Evolutionary conservation across 2,888 invertebrate species (phyloP), one percentile per base, ranked within the genome.

Genomic region (Watsonalla binaria): DNA sequence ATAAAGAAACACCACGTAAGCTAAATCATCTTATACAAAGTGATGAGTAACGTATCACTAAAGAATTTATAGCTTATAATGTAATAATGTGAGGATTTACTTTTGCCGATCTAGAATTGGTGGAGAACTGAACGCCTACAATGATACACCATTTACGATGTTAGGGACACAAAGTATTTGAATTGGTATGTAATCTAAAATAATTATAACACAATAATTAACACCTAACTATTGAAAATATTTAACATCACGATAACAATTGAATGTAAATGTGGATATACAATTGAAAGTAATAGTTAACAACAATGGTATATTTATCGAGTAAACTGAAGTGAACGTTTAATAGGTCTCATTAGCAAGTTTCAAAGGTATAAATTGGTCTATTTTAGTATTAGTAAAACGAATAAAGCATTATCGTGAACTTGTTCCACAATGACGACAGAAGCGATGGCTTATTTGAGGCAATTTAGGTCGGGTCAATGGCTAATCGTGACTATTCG

Each of bases 391-490:
- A 72, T 71, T 24, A 71, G 68, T 72, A 67, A 67, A 65, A 60
- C 58, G 63, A 63, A 70, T 74, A 73, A 74, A 78, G 66, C 65
- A 69, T 71, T 75, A 74, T 72, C 71, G 72, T 68, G 71, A 74
- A 72, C 73, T 76, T 75, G 80, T 75, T 77, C 74, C 69, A 78
- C 80, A 79, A 62, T 78, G 82, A 77, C 73, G 74, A 71, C 76
- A 68, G 68, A 67, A 68, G 65, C 77, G 75, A 78, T 80, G 77
- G 81, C 76, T 78, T 79, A 76, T 77, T 80, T 68, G 71, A 63
- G 68, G 74, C 78, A 79, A 82, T 82, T 82, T 80, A 78, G 82
- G 82, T 82, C 83, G 82, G 80, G 82, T 84, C 82, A 83, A 79
- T 78, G 73, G 78, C 74, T 82, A 82, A 81, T 81, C 75, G 80